These are phyloP conservation scores for Stichopus horrens DNA, from an alignment of 53 echinoderm and acorn worm species.

Conservation along the genomic window DNA sequence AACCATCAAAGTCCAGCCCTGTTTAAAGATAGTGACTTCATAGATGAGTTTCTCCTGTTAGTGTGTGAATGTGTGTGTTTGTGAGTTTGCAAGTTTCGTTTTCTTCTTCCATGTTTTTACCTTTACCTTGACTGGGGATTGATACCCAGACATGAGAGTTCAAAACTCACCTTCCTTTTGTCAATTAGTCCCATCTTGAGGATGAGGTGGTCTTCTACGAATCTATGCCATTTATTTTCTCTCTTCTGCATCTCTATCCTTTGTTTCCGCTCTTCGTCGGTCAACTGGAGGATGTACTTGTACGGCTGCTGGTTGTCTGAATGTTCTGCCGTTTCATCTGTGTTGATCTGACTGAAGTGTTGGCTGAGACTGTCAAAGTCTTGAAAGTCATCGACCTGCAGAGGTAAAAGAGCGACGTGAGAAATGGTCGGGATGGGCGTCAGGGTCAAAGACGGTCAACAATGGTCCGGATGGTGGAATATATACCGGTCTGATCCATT, in stretches of 20 bases:
- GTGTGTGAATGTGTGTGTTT: no score
- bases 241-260: constrained; percentile 72
- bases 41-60: no score
- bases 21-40: no score
- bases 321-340: constrained; percentile 51
- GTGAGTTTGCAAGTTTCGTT: no score
- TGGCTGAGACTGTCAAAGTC: constrained; percentile 87
- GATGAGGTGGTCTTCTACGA: constrained; percentile 91
- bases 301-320: constrained; percentile 47
- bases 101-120: not conserved
- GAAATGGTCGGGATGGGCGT: no score
- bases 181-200: constrained; percentile 93
- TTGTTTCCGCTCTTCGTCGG: constrained; percentile 64
- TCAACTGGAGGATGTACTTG: constrained; percentile 76
- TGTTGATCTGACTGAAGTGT: constrained; percentile 72
- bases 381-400: constrained; percentile 31
- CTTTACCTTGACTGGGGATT: not conserved
- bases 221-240: constrained; percentile 92
- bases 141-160: not conserved
- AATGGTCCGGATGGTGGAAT: no score
- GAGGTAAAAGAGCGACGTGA: no score
- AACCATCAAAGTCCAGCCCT: no score
- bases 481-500: no score
- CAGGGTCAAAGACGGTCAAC: no score
- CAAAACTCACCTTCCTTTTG: constrained; percentile 78